phyloP scores from a whole-genome alignment of 2,797 vertebrate species.

The Eidolon dupreanum region DNA sequence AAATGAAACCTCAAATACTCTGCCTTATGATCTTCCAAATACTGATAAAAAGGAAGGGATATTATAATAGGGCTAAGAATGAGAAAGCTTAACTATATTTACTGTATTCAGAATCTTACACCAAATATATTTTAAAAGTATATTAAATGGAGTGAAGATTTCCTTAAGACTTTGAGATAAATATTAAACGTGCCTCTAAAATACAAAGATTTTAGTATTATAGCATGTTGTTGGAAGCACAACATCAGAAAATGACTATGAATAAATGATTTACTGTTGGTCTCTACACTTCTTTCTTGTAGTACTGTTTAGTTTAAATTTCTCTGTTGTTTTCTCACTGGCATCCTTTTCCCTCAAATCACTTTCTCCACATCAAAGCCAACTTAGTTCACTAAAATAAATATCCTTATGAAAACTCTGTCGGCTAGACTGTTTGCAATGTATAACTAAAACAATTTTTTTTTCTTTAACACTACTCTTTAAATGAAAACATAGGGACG shows the following conservation, averaged over 20 bases:
- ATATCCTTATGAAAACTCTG: background rate
- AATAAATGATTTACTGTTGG: background rate
- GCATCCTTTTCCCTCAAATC: background rate
- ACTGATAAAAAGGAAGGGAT: background rate
- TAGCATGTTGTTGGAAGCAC: conserved; percentile 8
- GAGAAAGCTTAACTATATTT: background rate
- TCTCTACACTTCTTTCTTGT: background rate
- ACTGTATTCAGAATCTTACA: background rate
- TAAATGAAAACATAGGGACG: background rate
- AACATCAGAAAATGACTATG: background rate
- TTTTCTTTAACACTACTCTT: background rate
- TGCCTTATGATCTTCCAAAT: background rate
- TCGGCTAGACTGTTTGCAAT: background rate
- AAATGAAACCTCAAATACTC: background rate
- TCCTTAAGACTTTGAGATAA: conserved; percentile 37
- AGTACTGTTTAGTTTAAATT: conserved; percentile 43
- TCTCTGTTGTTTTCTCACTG: conserved; percentile 41
- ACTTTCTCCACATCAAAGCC: background rate
- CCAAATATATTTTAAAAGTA: background rate
- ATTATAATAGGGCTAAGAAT: background rate
- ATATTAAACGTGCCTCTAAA: conserved; percentile 11
- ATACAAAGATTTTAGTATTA: background rate
- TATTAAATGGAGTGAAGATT: background rate
- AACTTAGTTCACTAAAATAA: conserved; percentile 36
- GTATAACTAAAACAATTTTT: background rate